A percentile compares a stretch with the other conserved stretches of the same genome.
Evolutionary conservation across 2,113 vertebrate genomes (phyloP).

Genomic region (Apus apus): DNA sequence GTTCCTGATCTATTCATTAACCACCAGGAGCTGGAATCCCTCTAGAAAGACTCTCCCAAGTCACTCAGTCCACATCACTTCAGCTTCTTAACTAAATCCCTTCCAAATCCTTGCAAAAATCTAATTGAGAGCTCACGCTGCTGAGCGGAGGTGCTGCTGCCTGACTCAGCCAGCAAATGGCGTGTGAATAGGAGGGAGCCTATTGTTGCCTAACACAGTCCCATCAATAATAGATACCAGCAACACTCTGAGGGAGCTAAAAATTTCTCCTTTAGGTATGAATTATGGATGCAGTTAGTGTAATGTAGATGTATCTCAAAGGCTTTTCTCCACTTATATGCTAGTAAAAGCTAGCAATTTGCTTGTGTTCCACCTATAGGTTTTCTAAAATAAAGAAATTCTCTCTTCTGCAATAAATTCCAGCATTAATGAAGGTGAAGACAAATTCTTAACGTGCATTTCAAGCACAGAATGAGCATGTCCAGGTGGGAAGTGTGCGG

Average conservation of each 20-base stretch:
- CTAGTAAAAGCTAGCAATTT: slow-evolving; percentile 81
- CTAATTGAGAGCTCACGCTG: slow-evolving; percentile 74
- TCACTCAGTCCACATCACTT: slow-evolving; percentile 63
- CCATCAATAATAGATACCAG: slow-evolving; percentile 91
- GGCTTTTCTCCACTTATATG: slow-evolving; percentile 79
- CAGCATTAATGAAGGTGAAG: slow-evolving; percentile 51
- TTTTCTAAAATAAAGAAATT: slow-evolving; percentile 70
- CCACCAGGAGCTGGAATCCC: neutral
- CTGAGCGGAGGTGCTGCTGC: slow-evolving; percentile 71
- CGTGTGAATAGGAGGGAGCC: slow-evolving; percentile 77
- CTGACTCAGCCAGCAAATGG: slow-evolving; percentile 76
- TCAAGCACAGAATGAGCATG: neutral
- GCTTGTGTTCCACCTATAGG: slow-evolving; percentile 74
- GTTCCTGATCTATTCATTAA: slow-evolving; percentile 48
- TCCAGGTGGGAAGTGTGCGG: neutral
- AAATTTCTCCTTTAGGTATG: slow-evolving; percentile 85
- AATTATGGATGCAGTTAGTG: slow-evolving; percentile 93
- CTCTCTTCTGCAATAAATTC: slow-evolving; percentile 66
- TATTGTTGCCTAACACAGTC: slow-evolving; percentile 77
- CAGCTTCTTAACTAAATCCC: slow-evolving; percentile 71
- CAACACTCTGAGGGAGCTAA: slow-evolving; percentile 82
- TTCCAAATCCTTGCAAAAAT: slow-evolving; percentile 70
- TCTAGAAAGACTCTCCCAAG: slow-evolving; percentile 37
- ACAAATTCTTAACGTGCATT: neutral
- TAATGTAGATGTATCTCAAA: slow-evolving; percentile 80